A percentile compares a stretch with the other conserved stretches of the same genome.
Evolutionary conservation across 2,888 invertebrate genomes (phyloP).

Genomic region (Neoascia interrupta): DNA sequence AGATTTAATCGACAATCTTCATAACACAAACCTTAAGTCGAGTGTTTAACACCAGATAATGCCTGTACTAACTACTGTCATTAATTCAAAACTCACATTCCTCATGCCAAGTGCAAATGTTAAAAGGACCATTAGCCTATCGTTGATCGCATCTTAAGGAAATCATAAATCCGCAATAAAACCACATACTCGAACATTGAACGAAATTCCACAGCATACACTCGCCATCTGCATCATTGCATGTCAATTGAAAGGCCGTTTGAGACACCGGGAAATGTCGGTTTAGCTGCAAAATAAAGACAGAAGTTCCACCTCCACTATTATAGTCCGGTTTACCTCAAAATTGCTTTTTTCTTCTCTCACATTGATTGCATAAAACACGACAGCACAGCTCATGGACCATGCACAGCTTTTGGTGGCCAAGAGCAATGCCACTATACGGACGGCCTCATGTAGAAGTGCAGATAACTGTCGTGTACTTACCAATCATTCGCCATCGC

Average conservation of each 20-base stretch:
- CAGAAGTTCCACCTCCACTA: too few species aligned
- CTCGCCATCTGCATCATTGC: not conserved
- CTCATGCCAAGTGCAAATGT: not conserved
- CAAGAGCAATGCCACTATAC: slow-evolving; percentile 45
- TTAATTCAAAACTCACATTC: not conserved
- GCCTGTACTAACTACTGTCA: too few species aligned
- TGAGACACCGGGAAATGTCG: slow-evolving; percentile 10
- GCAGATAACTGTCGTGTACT: slow-evolving; percentile 21
- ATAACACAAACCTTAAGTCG: too few species aligned
- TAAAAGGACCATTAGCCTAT: slow-evolving; percentile 14
- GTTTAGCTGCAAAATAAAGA: not conserved
- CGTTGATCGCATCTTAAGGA: slow-evolving; percentile 19
- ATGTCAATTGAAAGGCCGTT: slow-evolving; percentile 19
- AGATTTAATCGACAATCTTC: too few species aligned
- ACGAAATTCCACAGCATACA: not conserved
- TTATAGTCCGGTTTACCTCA: not conserved
- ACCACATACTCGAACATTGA: slow-evolving; percentile 1
- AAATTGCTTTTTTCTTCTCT: not conserved
- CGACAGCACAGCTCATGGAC: not conserved
- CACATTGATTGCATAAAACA: not conserved
- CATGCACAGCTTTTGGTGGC: slow-evolving; percentile 28
- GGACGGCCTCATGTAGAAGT: not conserved
- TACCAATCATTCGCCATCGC: not conserved
- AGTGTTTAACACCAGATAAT: too few species aligned
- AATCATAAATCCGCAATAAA: slow-evolving; percentile 1